Conservation (phyloP, 2,113 vertebrate species). For the Gobiocypris rarus region DNA sequence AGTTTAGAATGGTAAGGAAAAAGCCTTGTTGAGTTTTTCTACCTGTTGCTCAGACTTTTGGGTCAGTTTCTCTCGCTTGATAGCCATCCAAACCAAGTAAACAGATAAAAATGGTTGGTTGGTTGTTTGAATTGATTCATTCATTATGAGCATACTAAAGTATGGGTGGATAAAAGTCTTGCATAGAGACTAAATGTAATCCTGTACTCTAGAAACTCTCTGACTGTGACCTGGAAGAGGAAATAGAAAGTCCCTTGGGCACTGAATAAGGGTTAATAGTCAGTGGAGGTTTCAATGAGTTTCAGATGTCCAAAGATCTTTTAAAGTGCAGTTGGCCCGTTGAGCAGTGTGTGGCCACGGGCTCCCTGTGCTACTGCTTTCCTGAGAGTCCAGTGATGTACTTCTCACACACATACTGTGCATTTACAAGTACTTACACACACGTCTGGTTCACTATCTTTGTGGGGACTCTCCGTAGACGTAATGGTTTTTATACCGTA, state of each 20-base stretch:
- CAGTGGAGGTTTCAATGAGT: slow-evolving; percentile 32
- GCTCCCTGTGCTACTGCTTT: slow-evolving; percentile 17
- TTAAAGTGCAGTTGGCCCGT: slow-evolving; percentile 30
- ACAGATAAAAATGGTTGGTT: slow-evolving; percentile 53
- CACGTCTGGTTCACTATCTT: too few relatives aligned
- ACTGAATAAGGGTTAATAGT: slow-evolving; percentile 25
- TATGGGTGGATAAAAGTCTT: not conserved
- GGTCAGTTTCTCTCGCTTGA: slow-evolving; percentile 58
- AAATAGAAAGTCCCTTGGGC: slow-evolving; percentile 41
- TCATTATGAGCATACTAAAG: not conserved
- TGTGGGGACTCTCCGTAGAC: too few relatives aligned
- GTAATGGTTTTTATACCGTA: too few relatives aligned
- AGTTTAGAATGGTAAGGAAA: not conserved
- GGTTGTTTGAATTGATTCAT: not conserved
- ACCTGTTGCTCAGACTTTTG: not conserved
- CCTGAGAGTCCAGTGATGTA: slow-evolving; percentile 26
- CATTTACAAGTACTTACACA: not conserved
- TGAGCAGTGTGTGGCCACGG: slow-evolving; percentile 24
- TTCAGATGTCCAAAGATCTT: slow-evolving; percentile 41
- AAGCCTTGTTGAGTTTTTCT: not conserved
- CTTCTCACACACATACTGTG: not conserved
- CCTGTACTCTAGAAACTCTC: not conserved
- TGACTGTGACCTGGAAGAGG: slow-evolving; percentile 36
- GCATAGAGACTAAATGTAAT: not conserved
- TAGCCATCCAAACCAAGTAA: slow-evolving; percentile 67